Evolutionary conservation across 2,888 invertebrate genomes (phyloP).

Genomic region (Agonum fuliginosum): DNA sequence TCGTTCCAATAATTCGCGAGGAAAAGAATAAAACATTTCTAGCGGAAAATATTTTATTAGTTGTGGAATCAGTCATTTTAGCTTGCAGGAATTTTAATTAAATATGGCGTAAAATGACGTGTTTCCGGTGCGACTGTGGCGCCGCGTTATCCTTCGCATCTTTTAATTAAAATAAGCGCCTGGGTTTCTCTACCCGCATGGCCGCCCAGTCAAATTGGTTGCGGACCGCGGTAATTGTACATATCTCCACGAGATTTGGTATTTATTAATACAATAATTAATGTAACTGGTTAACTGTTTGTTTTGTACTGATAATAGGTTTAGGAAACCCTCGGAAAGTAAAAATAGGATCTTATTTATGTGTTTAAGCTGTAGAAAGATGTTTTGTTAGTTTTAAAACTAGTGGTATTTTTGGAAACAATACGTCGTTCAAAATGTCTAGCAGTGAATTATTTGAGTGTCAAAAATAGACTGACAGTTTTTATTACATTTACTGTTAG

Average conservation of each 20-base stretch:
- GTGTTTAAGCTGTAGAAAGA: background rate
- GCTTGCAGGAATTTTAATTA: slow-evolving; percentile 37
- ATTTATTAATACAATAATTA: slow-evolving; percentile 22
- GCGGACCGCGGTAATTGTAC: background rate
- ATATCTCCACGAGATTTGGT: background rate
- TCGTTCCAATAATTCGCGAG: slow-evolving; percentile 4
- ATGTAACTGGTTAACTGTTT: background rate
- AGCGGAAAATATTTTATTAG: slow-evolving; percentile 34
- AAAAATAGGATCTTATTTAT: background rate
- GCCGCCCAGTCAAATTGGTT: slow-evolving; percentile 12
- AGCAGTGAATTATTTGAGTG: background rate
- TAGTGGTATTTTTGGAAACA: slow-evolving; percentile 4
- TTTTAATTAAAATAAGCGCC: slow-evolving; percentile 35
- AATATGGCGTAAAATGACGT: slow-evolving; percentile 39
- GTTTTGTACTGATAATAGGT: background rate
- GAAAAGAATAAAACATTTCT: slow-evolving; percentile 8
- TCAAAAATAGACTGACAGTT: background rate
- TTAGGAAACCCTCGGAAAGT: background rate
- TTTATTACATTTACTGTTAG: no score
- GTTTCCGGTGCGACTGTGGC: slow-evolving; percentile 2
- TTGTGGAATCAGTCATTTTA: slow-evolving; percentile 30
- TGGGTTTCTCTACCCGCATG: background rate
- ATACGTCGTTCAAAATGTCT: background rate
- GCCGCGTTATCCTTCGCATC: slow-evolving; percentile 38
- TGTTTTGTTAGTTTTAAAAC: background rate